Evolutionary conservation across 2,113 vertebrate genomes (phyloP), one percentile per base, ranked within the genome.

Genomic region (Oreotragus oreotragus): DNA sequence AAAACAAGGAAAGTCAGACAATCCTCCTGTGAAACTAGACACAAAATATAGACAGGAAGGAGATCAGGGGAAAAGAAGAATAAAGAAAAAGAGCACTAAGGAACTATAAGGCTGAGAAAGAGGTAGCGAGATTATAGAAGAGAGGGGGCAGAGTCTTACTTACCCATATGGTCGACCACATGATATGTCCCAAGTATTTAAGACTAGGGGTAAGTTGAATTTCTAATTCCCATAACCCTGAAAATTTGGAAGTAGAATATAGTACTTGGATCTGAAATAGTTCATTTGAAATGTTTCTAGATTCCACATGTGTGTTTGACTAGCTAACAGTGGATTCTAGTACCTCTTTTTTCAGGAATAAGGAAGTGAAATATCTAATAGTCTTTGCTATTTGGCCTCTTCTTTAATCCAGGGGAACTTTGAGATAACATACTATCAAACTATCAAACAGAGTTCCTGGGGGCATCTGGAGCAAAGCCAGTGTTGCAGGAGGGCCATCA

Each of bases 371-470:
- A 39, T 73, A 73, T 39, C 19, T 73, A 73, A 73, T 73, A 70
- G 64, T 11, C n/a, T 70, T 70, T 70, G 17, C 43, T 27, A 70
- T 94, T 47, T 88, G 66, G 84, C 36, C 70, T 93, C 30, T 83
- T 89, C 47, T 95, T 96, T 73, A 92, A 90, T 92, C 17, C 57
- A 64, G 90, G 47, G 30, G 64, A 84, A 90, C 88, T 90, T n/a
- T 94, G 58, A 94, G 95, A 94, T 92, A 83, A 79, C n/a, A 13
- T 57, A 79, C 36, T 92, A 33, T 80, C 90, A 55, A 94, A 64
- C 66, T 91, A 49, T 79, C 91, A 57, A 84, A 58, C 66, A 86
- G 92, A 88, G 60, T 25, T 83, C 49, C 94, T 47, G 49, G 33
- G 28, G 60, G 45, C 47, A 91, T 81, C 81, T 85, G 84, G n/a